Evolutionary conservation across 2,113 vertebrate species (phyloP).

Genomic region (Ceuthmochares aereus): DNA sequence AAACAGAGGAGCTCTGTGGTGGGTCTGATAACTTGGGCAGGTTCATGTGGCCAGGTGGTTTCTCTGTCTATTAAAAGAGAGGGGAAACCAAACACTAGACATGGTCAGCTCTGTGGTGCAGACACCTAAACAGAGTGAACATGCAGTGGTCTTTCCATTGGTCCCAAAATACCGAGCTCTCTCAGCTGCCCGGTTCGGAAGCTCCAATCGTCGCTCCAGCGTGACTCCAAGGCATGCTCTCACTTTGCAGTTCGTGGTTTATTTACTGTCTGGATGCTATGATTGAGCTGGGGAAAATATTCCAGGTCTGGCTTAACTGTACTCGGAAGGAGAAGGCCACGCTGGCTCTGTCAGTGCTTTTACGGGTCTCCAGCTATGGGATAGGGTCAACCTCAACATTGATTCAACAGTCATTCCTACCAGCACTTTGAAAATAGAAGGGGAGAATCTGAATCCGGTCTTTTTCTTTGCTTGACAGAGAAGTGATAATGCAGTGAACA

Average conservation of each 20-base stretch:
- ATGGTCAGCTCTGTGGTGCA: not conserved
- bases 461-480: not conserved
- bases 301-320: not conserved
- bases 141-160: not conserved
- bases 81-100: not conserved
- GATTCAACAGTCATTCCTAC: not conserved
- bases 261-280: conserved; percentile 14
- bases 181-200: not conserved
- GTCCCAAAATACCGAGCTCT: not conserved
- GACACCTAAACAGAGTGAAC: not conserved
- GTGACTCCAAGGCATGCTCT: not conserved
- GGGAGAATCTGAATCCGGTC: not conserved
- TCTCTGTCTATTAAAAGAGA: not conserved
- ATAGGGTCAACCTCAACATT: not conserved
- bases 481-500: not conserved
- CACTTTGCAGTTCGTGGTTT: not conserved
- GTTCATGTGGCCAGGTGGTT: not conserved
- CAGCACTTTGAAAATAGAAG: not conserved
- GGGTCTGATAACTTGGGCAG: not conserved
- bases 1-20: not conserved
- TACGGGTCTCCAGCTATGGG: not conserved
- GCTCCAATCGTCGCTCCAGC: not conserved
- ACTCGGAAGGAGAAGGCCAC: not conserved
- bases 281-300: not conserved
- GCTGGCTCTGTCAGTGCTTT: not conserved